Base-by-base conservation (phyloP, 2,888 invertebrate species). In the Melanargia galathea region DNA sequence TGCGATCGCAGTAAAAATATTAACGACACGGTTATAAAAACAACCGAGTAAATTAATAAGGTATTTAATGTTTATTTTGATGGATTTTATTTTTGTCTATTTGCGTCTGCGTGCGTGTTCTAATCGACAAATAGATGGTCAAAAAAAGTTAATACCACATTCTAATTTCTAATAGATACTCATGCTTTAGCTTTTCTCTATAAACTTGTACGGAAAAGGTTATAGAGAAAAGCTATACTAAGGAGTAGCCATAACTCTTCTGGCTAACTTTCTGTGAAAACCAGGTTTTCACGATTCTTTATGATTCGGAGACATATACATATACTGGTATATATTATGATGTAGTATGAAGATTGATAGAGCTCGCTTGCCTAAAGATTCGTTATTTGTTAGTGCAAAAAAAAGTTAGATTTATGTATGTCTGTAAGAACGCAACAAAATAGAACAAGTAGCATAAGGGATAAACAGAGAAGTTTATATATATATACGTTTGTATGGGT, bases 1-100 rank as follows among this genome's bases (percentile, higher is more conserved):
- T 60, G 64, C 62, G 62, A 59, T 67, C 58, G 63, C 66, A 66
- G 67, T 70, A 71, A 71, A 70, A 71, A 63, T 66, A 63, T 63
- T 66, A 63, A 66, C 58, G 46, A 57, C 57, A 55, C 51, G 13
- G 57, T 60, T 60, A 63, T 46, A 62, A 60, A 62, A 65, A 52
- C 51, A 49, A 35, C 22, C 33, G 56, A 57, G 57, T 60, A 60
- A 60, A 48, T 58, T 18, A 58, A 62, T 38, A 54, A 48, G 62
- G 59, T 62, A 46, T 35, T 51, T 49, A 51, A 43, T 54, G 46
- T 56, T 65, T 38, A 63, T 30, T 52, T 33, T 52, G 26, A 38
- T 20, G 54, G 33, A 51, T 57, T 48, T 61, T 55, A 55, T n/a
- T n/a, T n/a, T 38, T 38, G 18, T 43, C 43, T 56, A 52, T 54